These are phyloP conservation scores for Enteromius trimaculatus DNA, from an alignment of 2,797 vertebrate genomes.

Conservation along the genomic window DNA sequence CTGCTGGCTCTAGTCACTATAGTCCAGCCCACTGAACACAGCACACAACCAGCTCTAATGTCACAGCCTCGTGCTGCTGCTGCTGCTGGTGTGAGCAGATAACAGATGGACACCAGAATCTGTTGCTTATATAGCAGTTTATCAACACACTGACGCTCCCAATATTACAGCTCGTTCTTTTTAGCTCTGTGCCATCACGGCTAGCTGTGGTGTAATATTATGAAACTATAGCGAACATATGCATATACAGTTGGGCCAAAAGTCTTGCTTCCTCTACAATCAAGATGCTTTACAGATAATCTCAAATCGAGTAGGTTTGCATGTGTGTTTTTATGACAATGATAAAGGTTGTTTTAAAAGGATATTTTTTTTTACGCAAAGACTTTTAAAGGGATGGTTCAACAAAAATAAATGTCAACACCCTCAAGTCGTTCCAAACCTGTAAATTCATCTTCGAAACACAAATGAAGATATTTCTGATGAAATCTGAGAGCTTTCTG, in stretches of 20 bases:
- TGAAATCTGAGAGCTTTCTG: neutral
- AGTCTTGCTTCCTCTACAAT: neutral
- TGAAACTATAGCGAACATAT: neutral
- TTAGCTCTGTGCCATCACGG: neutral
- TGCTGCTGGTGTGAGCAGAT: slow-evolving; percentile 23
- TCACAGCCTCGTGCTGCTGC: slow-evolving; percentile 7
- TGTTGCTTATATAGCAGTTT: slow-evolving; percentile 29
- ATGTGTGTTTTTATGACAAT: neutral
- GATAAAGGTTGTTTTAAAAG: neutral
- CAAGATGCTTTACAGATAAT: neutral
- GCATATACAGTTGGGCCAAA: neutral
- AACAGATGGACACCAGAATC: slow-evolving; percentile 36
- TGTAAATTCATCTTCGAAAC: neutral
- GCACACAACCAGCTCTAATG: slow-evolving; percentile 19
- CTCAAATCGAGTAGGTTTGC: neutral
- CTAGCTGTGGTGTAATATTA: neutral
- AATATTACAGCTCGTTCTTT: slow-evolving; percentile 18
- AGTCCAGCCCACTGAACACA: slow-evolving; percentile 9
- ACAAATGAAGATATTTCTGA: neutral
- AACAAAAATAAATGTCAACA: neutral
- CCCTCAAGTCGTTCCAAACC: too few relatives aligned
- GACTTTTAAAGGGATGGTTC: neutral
- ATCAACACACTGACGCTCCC: slow-evolving; percentile 30
- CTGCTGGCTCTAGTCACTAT: slow-evolving; percentile 1
- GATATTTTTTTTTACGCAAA: neutral